phyloP scores from a whole-genome alignment of 2,888 invertebrate species.

The Calameuta pallipes region DNA sequence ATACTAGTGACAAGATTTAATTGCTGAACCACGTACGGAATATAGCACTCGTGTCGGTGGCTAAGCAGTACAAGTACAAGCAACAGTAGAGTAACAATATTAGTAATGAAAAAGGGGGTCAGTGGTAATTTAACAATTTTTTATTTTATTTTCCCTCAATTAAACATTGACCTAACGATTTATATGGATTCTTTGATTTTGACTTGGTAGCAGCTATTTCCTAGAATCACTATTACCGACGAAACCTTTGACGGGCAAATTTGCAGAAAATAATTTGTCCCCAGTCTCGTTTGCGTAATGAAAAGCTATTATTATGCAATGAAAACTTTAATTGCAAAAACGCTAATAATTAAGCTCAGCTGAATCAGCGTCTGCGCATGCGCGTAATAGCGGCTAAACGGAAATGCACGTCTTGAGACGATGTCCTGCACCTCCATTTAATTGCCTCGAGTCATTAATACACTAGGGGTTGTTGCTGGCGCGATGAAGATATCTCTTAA shows the following conservation, averaged over 20 bases:
- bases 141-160: not conserved
- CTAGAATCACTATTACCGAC: not conserved
- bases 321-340: not conserved
- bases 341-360: not conserved
- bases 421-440: constrained; percentile 37
- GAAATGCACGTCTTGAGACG: constrained; percentile 35
- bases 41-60: not conserved
- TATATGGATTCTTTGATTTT: not conserved
- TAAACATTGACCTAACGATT: not conserved
- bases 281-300: not conserved
- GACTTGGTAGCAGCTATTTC: not conserved
- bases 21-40: not conserved
- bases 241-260: not conserved
- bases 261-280: not conserved
- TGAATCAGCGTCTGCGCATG: not conserved
- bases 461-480: constrained; percentile 24
- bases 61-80: not conserved
- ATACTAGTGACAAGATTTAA: not conserved
- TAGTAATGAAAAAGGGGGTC: not conserved
- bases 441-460: constrained; percentile 48
- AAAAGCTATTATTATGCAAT: not conserved
- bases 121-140: not conserved
- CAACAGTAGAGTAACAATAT: not conserved
- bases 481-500: not conserved
- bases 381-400: constrained; percentile 27